Percentiles rank a stretch among this genome's conserved stretches.
phyloP scores from a whole-genome alignment of 2,888 invertebrate genomes.

The Pilophorus perplexus region DNA sequence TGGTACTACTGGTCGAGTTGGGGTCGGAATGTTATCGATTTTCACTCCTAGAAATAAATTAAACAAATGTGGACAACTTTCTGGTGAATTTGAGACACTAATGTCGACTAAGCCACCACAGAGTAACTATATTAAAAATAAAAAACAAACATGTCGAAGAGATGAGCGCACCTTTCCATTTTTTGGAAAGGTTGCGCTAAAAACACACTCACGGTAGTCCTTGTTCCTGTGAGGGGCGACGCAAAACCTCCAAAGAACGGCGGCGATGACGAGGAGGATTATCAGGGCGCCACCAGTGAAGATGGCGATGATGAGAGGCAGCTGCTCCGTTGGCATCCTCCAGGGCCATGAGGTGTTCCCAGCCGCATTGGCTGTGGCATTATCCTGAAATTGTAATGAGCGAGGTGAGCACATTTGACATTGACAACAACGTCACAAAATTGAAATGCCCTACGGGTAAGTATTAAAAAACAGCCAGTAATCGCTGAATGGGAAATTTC shows the following conservation, averaged over 20 bases:
- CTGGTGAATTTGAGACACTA: neutral
- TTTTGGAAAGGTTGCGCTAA: neutral
- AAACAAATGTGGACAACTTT: too few relatives aligned
- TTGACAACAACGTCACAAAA: too few relatives aligned
- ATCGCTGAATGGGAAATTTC: too few relatives aligned
- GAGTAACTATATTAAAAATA: too few relatives aligned
- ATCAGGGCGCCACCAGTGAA: conserved; percentile 62
- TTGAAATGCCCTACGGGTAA: too few relatives aligned
- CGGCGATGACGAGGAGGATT: conserved; percentile 63
- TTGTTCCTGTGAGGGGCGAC: conserved; percentile 68
- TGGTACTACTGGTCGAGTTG: conserved; percentile 47
- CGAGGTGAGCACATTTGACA: too few relatives aligned
- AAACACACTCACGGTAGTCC: conserved; percentile 58
- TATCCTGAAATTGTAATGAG: too few relatives aligned
- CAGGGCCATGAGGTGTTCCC: conserved; percentile 50
- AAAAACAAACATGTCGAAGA: too few relatives aligned
- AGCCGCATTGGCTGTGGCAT: conserved; percentile 45
- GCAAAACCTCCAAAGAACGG: conserved; percentile 67
- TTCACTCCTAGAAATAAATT: conserved; percentile 48
- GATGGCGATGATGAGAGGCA: conserved; percentile 56
- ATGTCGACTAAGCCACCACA: too few relatives aligned
- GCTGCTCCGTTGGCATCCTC: conserved; percentile 55
- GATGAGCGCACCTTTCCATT: too few relatives aligned
- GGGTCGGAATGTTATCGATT: conserved; percentile 47
- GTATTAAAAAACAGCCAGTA: too few relatives aligned